Evolutionary conservation across 2,888 invertebrate species (phyloP).

Genomic region (Caenorhabditis sp.): DNA sequence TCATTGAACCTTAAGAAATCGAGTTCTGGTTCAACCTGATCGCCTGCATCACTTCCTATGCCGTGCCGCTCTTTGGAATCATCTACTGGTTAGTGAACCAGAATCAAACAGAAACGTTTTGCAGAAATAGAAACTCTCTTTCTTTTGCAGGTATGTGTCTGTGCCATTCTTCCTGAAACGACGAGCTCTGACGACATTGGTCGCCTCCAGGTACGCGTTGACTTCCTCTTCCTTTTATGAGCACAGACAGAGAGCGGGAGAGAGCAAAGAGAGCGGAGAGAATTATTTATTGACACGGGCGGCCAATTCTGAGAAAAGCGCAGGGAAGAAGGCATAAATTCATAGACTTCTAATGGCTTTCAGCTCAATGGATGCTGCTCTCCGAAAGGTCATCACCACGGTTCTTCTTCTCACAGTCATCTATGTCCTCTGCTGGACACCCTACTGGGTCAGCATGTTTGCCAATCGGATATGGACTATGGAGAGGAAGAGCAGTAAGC

Average conservation of each 20-base stretch:
- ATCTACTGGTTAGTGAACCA: constrained; percentile 76
- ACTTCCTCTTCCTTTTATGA: constrained; percentile 8
- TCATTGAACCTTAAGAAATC: constrained; percentile 71
- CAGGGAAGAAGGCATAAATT: constrained; percentile 9
- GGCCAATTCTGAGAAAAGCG: constrained; percentile 24
- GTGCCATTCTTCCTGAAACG: constrained; percentile 82
- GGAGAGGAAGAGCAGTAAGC: constrained; percentile 71
- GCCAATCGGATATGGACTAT: constrained; percentile 69
- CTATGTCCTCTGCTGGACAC: constrained; percentile 82
- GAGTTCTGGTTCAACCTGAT: constrained; percentile 80
- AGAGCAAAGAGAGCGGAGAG: constrained; percentile 13
- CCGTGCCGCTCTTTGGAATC: constrained; percentile 81
- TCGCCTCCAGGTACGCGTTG: constrained; percentile 69
- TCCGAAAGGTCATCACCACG: constrained; percentile 80
- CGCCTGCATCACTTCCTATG: constrained; percentile 78
- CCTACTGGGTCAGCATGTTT: constrained; percentile 79
- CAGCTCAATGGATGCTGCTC: constrained; percentile 79
- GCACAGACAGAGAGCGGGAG: too few species aligned
- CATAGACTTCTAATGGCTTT: constrained; percentile 23
- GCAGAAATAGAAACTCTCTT: constrained; percentile 4
- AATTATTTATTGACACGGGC: constrained; percentile 48
- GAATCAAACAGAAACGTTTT: constrained; percentile 27
- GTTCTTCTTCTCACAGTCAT: constrained; percentile 80
- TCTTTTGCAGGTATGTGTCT: constrained; percentile 76
- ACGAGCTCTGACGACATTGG: constrained; percentile 75